Evolutionary conservation across 1,140 invertebrate species (phyloP), one percentile per base, ranked within the genome.

Genomic region (Bombus superbus): DNA sequence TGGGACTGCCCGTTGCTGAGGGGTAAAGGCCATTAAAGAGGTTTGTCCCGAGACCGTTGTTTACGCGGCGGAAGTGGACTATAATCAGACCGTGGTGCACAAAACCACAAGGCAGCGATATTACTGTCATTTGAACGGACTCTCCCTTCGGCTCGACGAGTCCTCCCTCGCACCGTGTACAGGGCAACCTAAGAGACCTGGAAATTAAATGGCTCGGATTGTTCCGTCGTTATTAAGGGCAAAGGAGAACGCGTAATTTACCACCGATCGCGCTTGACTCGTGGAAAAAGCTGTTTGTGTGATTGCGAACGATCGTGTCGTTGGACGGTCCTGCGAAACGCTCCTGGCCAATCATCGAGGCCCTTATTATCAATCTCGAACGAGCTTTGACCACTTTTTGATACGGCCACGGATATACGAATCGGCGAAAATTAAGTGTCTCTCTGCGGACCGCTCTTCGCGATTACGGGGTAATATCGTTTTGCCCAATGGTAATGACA

Each of bases 71-170:
- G 92, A 94, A 94, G 92, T 88, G 91, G 92, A 86, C 94, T 94
- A 93, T 94, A 94, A 94, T 94, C 94, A 94, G 93, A 77, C 90
- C 88, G 79, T 91, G 92, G 92, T 93, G 92, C 86, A 93, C 92
- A 93, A 94, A 94, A 94, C 93, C 93, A 80, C 93, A 94, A 94
- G 91, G 75, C 91, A 92, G 86, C 89, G 83, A 93, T 94, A 94
- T 94, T 94, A 94, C 93, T 94, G 93, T 94, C 93, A 94, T 94
- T 94, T 93, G 85, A 90, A 89, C 81, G 64, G 85, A 4, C 88
- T 87, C 75, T 79, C 83, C 86, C 88, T 83, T 75, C 86, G 53
- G 69, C 69, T 68, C 44, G 38, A 73, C 85, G 85, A 86, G 82
- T 89, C 91, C 88, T 90, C 89, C 90, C 87, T 90, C 87, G 91